Base-by-base conservation (phyloP, 2,797 vertebrate genomes). In the Urophycis tenuis region DNA sequence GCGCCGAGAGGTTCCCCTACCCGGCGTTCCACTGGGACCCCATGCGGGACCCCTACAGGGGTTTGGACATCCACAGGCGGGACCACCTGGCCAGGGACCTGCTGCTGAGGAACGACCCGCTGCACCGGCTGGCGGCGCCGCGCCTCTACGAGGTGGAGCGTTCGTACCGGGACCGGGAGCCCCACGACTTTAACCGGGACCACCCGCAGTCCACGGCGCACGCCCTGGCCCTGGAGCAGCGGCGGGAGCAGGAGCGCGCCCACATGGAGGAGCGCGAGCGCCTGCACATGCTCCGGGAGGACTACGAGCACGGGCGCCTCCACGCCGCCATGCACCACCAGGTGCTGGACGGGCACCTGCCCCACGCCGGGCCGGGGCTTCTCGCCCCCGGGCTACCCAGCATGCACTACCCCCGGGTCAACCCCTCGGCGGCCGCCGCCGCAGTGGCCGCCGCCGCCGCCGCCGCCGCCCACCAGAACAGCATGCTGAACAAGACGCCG, bases 11-110 rank as follows among this genome's bases (percentile, higher is more conserved):
- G 75, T 98, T 99, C 78, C 96, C 96, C 0, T 99, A 98, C 84
- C 97, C 96, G 2, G 92, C 96, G 81, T 98, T 99, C 91, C 97
- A 97, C 87, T 99, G 97, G 97, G 97, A 99, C 92, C 97, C 96
- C 5, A 96, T 99, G 92, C 91, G 97, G 89, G 97, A 98, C 83
- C 96, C 95, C 1, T 98, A 97, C 91, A 91, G 97, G 86, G 95
- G 96, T 73, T 92, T 99, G 73, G 97, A 99, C 87, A 94, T 98
- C 78, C 97, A 97, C 86, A 93, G 96, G 60, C 91, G 97, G 88
- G 97, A 99, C 87, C 96, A 95, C 17, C 89, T 98, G 90, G 93
- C 94, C 82, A 92, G 96, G 89, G 97, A 98, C 85, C 94, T 98
- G 77, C 90, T 98, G 87, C 90, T 99, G 70, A 93, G 97, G 85